phyloP scores from a whole-genome alignment of 1,140 invertebrate genomes.

The Trichonephila clavipes region DNA sequence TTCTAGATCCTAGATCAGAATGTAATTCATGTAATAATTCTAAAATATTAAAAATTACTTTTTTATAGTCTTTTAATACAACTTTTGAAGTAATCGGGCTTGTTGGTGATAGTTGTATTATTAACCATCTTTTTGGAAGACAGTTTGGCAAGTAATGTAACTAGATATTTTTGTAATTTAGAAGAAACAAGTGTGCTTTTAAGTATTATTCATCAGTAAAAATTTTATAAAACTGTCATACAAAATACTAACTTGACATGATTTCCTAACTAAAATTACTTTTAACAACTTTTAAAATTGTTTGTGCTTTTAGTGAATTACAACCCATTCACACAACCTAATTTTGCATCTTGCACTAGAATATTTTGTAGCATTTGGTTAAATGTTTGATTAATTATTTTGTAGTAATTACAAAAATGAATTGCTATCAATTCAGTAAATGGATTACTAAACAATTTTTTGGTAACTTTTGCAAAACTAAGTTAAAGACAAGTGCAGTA shows the following conservation, averaged over 20 bases:
- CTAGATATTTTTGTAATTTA: background rate
- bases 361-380: too few relatives aligned
- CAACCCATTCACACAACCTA: slow-evolving; percentile 13
- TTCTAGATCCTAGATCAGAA: too few relatives aligned
- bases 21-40: too few relatives aligned
- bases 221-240: background rate
- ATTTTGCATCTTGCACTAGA: background rate
- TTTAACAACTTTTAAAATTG: background rate
- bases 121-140: background rate
- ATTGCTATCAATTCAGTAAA: too few relatives aligned
- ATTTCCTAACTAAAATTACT: background rate
- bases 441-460: background rate
- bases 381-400: too few relatives aligned
- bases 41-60: too few relatives aligned
- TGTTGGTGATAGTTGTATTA: background rate
- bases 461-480: background rate
- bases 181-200: background rate
- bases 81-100: background rate
- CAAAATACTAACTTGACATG: background rate
- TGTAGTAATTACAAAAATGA: too few relatives aligned
- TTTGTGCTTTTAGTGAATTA: slow-evolving; percentile 12
- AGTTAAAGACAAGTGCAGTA: background rate
- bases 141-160: background rate
- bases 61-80: background rate
- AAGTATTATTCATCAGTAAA: background rate